Percentiles rank a stretch among this genome's conserved stretches.
phyloP scores from a whole-genome alignment of 35 echinoderm and acorn worm genomes.

The Eucidaris tribuloides region DNA sequence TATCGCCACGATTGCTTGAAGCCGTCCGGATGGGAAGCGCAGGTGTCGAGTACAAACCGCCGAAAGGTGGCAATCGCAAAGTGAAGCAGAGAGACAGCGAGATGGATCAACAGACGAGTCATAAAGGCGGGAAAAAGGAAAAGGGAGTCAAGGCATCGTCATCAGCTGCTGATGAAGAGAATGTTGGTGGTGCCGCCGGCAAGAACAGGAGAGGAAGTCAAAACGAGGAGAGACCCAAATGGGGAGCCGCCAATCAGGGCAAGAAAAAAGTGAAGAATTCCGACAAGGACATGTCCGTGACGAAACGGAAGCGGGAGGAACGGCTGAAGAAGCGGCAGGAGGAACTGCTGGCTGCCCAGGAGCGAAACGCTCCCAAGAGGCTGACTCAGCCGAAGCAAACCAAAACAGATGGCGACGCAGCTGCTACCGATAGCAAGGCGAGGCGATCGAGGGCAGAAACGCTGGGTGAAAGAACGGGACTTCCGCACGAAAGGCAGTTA shows the following conservation, averaged over 20 bases:
- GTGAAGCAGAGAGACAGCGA: not conserved
- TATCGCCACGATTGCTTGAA: conserved; percentile 17
- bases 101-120: not conserved
- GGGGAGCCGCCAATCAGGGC: conserved; percentile 52
- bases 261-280: conserved; percentile 71
- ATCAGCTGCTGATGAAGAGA: conserved; percentile 33
- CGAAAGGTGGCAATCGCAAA: not conserved
- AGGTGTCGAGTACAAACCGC: conserved; percentile 72
- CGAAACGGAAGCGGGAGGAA: conserved; percentile 60
- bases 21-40: conserved; percentile 53
- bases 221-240: conserved; percentile 39
- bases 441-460: not conserved
- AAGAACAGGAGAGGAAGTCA: not conserved
- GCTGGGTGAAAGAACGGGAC: too few relatives aligned
- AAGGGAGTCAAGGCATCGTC: conserved; percentile 1
- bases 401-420: not conserved
- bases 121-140: conserved; percentile 22
- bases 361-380: conserved; percentile 46
- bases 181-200: not conserved
- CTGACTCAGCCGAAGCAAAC: conserved; percentile 4
- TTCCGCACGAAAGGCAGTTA: too few relatives aligned
- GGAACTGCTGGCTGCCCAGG: conserved; percentile 71
- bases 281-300: conserved; percentile 76
- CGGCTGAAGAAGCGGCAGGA: conserved; percentile 64
- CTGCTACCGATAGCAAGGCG: not conserved